Percentiles rank a stretch among this genome's conserved stretches.
These are phyloP conservation scores for Micrasema longulum DNA, from an alignment of 1,140 invertebrate species.

Conservation along the genomic window DNA sequence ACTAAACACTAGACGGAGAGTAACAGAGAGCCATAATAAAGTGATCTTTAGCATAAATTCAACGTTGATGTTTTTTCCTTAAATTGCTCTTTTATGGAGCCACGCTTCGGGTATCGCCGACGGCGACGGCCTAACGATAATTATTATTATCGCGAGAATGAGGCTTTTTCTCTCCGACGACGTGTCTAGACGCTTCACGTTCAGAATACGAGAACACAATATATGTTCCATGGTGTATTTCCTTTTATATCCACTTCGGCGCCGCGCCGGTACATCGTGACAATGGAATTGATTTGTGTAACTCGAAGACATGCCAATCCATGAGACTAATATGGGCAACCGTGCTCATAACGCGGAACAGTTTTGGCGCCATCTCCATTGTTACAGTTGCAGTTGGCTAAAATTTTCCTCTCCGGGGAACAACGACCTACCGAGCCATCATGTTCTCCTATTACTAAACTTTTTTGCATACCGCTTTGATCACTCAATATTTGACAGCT, in stretches of 20 bases:
- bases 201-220: constrained; percentile 19
- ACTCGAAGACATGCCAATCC: constrained; percentile 31
- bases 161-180: constrained; percentile 23
- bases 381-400: constrained; percentile 3
- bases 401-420: neutral
- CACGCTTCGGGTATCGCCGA: no score
- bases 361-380: constrained; percentile 33
- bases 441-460: neutral
- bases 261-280: constrained; percentile 28
- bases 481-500: neutral
- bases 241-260: constrained; percentile 27
- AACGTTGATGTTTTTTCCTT: neutral
- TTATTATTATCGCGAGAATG: constrained; percentile 8
- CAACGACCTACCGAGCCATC: no score
- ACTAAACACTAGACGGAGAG: neutral
- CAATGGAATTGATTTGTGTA: constrained; percentile 38
- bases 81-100: neutral
- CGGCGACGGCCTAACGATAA: no score
- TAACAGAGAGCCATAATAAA: neutral
- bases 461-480: neutral
- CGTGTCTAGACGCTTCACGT: constrained; percentile 31
- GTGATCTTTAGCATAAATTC: neutral
- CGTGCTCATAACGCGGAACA: constrained; percentile 19
- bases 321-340: constrained; percentile 29
- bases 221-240: constrained; percentile 27